phyloP scores from a whole-genome alignment of 2,797 vertebrate species.

The Discoglossus pictus region DNA sequence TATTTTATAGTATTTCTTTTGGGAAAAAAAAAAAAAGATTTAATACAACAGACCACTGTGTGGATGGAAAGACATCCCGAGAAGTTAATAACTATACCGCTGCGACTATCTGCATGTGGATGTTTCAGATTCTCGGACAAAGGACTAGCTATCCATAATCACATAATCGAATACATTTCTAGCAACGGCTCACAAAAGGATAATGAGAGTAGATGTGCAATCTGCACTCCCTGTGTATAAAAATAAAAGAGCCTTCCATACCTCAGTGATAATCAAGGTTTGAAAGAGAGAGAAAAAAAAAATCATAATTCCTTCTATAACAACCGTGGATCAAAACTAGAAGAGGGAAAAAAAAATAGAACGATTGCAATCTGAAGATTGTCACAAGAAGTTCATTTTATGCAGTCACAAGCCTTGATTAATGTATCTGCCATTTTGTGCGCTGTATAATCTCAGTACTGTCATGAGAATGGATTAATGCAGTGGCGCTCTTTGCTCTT shows the following conservation, averaged over 20 bases:
- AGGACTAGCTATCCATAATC: slow-evolving; percentile 36
- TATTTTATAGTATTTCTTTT: slow-evolving; percentile 55
- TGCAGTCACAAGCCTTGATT: slow-evolving; percentile 62
- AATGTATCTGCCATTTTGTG: slow-evolving; percentile 63
- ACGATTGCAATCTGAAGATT: slow-evolving; percentile 54
- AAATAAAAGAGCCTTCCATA: slow-evolving; percentile 45
- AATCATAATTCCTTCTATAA: slow-evolving; percentile 47
- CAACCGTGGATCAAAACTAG: slow-evolving; percentile 27
- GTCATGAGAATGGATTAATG: slow-evolving; percentile 69
- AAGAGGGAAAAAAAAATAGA: slow-evolving; percentile 32
- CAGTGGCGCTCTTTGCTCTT: slow-evolving; percentile 55
- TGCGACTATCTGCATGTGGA: slow-evolving; percentile 43
- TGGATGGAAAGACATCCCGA: slow-evolving; percentile 36
- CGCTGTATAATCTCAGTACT: slow-evolving; percentile 58
- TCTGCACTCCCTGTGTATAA: slow-evolving; percentile 47
- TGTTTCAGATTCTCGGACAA: slow-evolving; percentile 29
- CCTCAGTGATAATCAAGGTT: slow-evolving; percentile 41
- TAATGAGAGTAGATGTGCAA: slow-evolving; percentile 45
- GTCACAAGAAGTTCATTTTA: slow-evolving; percentile 52
- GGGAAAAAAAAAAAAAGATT: slow-evolving; percentile 46
- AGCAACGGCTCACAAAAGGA: slow-evolving; percentile 30
- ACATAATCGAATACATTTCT: slow-evolving; percentile 48
- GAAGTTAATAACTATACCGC: slow-evolving; percentile 24
- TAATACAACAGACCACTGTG: slow-evolving; percentile 24
- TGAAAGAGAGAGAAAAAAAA: slow-evolving; percentile 29